These are phyloP conservation scores for Epirrhoe tristata DNA, from an alignment of 2,888 invertebrate species.

Conservation along the genomic window DNA sequence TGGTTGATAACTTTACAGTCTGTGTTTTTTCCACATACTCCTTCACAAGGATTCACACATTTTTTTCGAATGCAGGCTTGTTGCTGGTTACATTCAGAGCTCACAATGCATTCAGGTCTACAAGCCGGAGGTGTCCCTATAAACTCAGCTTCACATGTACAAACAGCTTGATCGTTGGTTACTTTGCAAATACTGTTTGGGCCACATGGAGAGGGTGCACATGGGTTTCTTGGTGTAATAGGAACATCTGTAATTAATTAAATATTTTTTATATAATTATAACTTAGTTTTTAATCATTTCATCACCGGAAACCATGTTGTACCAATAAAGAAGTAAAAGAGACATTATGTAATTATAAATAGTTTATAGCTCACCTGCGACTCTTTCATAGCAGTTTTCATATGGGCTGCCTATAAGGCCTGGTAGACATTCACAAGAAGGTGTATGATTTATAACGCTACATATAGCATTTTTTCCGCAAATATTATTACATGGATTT, in stretches of 20 bases:
- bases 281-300: neutral
- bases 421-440: conserved; percentile 87
- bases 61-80: conserved; percentile 88
- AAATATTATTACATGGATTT: conserved; percentile 91
- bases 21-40: conserved; percentile 88
- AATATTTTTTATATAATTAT: neutral
- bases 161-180: conserved; percentile 88
- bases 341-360: too few relatives aligned
- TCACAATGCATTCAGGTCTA: conserved; percentile 88
- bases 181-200: conserved; percentile 90
- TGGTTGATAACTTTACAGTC: conserved; percentile 90
- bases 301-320: neutral
- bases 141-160: conserved; percentile 89
- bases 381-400: conserved; percentile 79
- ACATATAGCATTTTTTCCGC: conserved; percentile 90
- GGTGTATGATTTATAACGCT: conserved; percentile 90
- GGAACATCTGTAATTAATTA: conserved; percentile 60
- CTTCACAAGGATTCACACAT: conserved; percentile 89
- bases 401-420: conserved; percentile 87
- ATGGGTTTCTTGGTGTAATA: conserved; percentile 84
- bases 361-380: conserved; percentile 56
- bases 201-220: conserved; percentile 92
- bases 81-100: conserved; percentile 87
- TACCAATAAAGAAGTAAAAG: too few relatives aligned
- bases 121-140: conserved; percentile 88